phyloP scores from a whole-genome alignment of 2,888 invertebrate genomes.

The Drosophila picticornis region DNA sequence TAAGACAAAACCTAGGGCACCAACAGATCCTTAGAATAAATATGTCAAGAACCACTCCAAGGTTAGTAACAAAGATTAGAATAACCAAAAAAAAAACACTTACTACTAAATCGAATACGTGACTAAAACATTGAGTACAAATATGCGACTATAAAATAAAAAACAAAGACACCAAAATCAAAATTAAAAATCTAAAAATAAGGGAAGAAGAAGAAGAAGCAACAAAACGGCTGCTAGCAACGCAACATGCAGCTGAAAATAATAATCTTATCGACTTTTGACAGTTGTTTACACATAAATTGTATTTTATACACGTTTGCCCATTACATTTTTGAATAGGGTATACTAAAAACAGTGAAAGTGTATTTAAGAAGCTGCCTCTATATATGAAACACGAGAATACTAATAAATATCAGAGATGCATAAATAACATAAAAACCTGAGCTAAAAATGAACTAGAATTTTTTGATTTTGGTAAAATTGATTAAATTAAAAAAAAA shows the following conservation, averaged over 20 bases:
- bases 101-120: neutral
- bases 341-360: neutral
- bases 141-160: neutral
- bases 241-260: slow-evolving; percentile 28
- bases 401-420: neutral
- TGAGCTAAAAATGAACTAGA: neutral
- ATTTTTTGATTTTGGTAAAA: neutral
- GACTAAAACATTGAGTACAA: neutral
- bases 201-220: slow-evolving; percentile 1
- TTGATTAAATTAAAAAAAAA: neutral
- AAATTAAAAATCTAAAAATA: neutral
- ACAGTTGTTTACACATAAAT: neutral
- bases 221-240: slow-evolving; percentile 28
- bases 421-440: too few relatives aligned
- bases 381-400: neutral
- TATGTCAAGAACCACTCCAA: slow-evolving; percentile 36
- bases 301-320: neutral
- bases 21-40: slow-evolving; percentile 29
- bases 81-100: neutral
- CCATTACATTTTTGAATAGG: neutral
- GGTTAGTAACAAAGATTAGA: slow-evolving; percentile 31
- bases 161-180: neutral
- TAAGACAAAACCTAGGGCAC: neutral
- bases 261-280: slow-evolving; percentile 42
- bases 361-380: neutral